These are phyloP conservation scores for Paramuricea clavata DNA, from an alignment of 92 coral and sea anemone species.

Conservation along the genomic window DNA sequence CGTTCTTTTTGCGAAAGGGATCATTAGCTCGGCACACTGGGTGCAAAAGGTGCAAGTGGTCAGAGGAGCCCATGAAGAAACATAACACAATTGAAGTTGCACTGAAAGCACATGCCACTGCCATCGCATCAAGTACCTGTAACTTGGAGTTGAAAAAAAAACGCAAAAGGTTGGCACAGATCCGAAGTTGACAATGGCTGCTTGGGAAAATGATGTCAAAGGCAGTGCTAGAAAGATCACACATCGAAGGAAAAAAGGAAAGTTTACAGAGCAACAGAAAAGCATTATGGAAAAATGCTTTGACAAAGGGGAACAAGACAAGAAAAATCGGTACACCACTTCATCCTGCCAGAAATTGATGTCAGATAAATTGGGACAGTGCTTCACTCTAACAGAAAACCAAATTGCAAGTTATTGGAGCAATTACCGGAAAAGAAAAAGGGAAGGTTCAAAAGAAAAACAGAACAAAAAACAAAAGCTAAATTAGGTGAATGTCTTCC, in stretches of 20 bases:
- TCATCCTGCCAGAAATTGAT: not conserved
- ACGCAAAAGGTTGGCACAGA: not conserved
- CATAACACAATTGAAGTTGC: not conserved
- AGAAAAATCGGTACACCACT: not conserved
- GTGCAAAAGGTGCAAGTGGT: not conserved
- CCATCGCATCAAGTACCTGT: not conserved
- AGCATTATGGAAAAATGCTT: not conserved
- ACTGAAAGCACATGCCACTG: not conserved
- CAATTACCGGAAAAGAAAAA: not conserved
- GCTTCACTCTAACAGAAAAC: no score
- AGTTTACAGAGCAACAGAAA: not conserved
- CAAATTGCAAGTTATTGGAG: not conserved
- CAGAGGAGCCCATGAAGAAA: not conserved
- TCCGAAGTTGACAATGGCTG: not conserved
- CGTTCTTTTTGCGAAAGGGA: not conserved
- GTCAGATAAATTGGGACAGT: not conserved
- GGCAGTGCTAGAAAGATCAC: not conserved
- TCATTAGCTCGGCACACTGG: constrained; percentile 1
- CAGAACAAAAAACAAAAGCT: not conserved
- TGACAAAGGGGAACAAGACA: not conserved
- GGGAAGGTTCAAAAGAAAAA: not conserved
- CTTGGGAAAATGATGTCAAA: not conserved
- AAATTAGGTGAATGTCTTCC: no score
- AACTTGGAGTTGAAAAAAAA: not conserved
- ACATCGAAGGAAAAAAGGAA: not conserved